These are phyloP conservation scores for Neosilurus mollespiculum DNA, from an alignment of 2,797 vertebrate genomes.

Conservation along the genomic window DNA sequence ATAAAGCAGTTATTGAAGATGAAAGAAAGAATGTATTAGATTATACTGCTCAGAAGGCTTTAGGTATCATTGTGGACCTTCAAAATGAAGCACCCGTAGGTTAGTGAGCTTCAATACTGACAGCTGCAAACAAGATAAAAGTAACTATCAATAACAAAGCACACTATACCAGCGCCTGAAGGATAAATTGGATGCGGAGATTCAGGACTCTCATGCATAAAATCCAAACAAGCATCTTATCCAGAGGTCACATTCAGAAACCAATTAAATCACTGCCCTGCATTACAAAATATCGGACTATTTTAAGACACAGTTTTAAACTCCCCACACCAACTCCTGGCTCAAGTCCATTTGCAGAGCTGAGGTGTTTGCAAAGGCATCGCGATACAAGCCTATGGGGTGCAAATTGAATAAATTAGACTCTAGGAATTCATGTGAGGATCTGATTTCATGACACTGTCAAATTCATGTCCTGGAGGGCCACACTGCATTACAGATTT, in stretches of 20 bases:
- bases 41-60: background rate
- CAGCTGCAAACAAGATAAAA: background rate
- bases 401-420: background rate
- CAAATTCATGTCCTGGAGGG: constrained; percentile 3
- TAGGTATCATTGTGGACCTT: background rate
- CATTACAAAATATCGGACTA: constrained; percentile 27
- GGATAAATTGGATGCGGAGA: constrained; percentile 42
- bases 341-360: constrained; percentile 7
- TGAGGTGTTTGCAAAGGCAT: background rate
- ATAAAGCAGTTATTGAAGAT: background rate
- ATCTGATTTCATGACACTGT: background rate
- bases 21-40: background rate
- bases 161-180: constrained; percentile 11
- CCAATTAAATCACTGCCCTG: constrained; percentile 5
- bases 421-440: background rate
- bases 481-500: background rate
- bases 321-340: background rate
- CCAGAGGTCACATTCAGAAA: constrained; percentile 69
- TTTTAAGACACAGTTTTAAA: constrained; percentile 31
- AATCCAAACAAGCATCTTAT: constrained; percentile 71
- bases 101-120: constrained; percentile 9
- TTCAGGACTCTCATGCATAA: background rate
- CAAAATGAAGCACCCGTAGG: background rate
- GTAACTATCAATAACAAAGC: background rate
- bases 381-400: constrained; percentile 6